Conservation (phyloP, 2,113 vertebrate genomes). For the Puffinus mauretanicus region DNA sequence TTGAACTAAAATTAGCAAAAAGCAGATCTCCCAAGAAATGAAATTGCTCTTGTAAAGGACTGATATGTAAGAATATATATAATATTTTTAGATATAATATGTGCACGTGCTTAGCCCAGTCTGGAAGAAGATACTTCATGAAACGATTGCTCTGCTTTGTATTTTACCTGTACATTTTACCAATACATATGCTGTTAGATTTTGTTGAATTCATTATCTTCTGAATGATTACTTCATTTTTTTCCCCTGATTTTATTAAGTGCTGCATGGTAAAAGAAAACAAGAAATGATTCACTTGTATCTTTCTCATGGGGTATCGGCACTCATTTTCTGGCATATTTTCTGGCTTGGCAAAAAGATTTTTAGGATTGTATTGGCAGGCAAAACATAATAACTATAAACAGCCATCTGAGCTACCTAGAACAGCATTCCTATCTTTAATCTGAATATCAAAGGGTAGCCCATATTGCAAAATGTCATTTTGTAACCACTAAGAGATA, state of each 20-base stretch:
- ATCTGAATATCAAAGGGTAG: background rate
- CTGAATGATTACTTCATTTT: background rate
- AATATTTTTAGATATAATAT: background rate
- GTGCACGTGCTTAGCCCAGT: background rate
- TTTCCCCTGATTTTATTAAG: background rate
- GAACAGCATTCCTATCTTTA: background rate
- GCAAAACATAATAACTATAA: slow-evolving; percentile 4
- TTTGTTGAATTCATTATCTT: background rate
- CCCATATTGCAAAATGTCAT: background rate
- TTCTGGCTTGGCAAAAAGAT: background rate
- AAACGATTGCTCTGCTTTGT: background rate
- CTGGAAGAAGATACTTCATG: background rate
- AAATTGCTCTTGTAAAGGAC: background rate
- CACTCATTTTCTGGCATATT: background rate
- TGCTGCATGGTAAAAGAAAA: background rate
- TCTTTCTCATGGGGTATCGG: accelerated
- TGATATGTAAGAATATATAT: background rate
- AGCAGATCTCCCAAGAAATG: background rate
- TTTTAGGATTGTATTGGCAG: background rate
- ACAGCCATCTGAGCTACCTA: slow-evolving; percentile 15
- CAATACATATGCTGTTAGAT: background rate
- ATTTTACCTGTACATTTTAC: background rate
- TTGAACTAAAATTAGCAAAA: background rate
- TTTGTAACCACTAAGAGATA: background rate
- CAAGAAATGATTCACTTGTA: background rate